A percentile compares a stretch with the other conserved stretches of the same genome.
Conservation (phyloP, 2,888 invertebrate species). For the Caradrina kadenii region DNA sequence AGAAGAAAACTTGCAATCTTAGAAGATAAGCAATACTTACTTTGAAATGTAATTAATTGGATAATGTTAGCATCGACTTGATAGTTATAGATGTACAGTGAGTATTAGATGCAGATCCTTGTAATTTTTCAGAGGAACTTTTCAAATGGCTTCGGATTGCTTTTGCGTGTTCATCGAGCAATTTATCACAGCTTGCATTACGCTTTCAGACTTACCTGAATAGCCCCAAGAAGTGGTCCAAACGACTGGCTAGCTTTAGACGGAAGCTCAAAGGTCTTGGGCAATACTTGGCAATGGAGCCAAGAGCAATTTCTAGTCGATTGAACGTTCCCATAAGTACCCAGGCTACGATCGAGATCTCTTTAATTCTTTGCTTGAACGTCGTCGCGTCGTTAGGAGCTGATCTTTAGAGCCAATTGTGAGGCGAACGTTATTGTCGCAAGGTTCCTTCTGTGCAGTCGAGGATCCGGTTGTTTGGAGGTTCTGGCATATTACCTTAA, state of each 20-base stretch:
- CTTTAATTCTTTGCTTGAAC: conserved; percentile 50
- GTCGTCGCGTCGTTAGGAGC: conserved; percentile 31
- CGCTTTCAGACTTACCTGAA: conserved; percentile 49
- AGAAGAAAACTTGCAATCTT: too few species aligned
- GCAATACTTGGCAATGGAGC: conserved; percentile 55
- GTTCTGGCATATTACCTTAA: background rate
- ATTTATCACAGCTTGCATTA: conserved; percentile 45
- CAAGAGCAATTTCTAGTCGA: conserved; percentile 59
- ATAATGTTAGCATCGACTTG: too few species aligned
- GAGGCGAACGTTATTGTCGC: background rate
- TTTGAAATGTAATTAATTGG: too few species aligned
- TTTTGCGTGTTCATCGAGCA: conserved; percentile 43
- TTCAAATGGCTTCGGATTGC: conserved; percentile 40
- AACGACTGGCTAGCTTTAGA: conserved; percentile 46
- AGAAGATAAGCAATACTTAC: too few species aligned
- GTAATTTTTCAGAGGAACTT: conserved; percentile 29
- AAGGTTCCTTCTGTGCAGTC: background rate
- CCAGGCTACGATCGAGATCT: conserved; percentile 38
- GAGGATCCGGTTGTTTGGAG: background rate
- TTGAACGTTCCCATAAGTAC: conserved; percentile 45
- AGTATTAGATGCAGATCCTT: background rate
- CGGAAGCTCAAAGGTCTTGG: conserved; percentile 37
- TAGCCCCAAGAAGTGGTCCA: conserved; percentile 49
- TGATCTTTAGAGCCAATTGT: conserved; percentile 43
- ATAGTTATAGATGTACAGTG: too few species aligned